A percentile compares a stretch with the other conserved stretches of the same genome.
These are phyloP conservation scores for Podarcis cretensis DNA, from an alignment of 2,113 vertebrate genomes.

Conservation along the genomic window DNA sequence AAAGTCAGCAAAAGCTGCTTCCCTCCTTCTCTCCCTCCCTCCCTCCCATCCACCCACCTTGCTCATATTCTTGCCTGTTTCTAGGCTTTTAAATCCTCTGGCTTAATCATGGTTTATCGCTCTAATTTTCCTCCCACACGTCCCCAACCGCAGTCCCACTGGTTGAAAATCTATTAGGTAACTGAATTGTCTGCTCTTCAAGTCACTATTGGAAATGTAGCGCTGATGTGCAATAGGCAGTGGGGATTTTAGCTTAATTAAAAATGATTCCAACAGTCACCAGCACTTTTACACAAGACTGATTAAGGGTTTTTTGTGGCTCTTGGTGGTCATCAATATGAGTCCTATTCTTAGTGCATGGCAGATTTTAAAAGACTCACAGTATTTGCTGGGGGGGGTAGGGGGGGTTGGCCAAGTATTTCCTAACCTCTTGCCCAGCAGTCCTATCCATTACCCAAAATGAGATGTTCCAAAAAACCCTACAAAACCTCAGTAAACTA, in stretches of 20 bases:
- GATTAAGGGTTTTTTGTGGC: background rate
- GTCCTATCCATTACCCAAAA: background rate
- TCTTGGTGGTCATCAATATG: background rate
- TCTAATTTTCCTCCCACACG: background rate
- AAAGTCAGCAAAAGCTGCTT: background rate
- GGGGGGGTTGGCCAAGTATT: background rate
- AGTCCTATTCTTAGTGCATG: background rate
- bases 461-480: background rate
- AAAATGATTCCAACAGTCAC: background rate
- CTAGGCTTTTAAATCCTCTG: background rate
- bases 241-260: rapidly evolving
- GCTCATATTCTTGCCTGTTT: background rate
- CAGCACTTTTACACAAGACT: rapidly evolving
- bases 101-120: background rate
- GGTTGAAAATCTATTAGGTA: rapidly evolving
- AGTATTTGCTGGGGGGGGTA: background rate
- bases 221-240: background rate
- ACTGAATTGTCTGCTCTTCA: background rate
- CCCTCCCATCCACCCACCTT: no score
- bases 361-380: background rate
- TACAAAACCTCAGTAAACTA: no score
- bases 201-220: background rate
- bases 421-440: background rate
- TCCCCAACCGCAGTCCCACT: background rate
- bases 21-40: background rate